Percentiles rank a stretch among this genome's conserved stretches.
phyloP scores from a whole-genome alignment of 2,888 invertebrate species.

The Xestoiulus laeticollis region DNA sequence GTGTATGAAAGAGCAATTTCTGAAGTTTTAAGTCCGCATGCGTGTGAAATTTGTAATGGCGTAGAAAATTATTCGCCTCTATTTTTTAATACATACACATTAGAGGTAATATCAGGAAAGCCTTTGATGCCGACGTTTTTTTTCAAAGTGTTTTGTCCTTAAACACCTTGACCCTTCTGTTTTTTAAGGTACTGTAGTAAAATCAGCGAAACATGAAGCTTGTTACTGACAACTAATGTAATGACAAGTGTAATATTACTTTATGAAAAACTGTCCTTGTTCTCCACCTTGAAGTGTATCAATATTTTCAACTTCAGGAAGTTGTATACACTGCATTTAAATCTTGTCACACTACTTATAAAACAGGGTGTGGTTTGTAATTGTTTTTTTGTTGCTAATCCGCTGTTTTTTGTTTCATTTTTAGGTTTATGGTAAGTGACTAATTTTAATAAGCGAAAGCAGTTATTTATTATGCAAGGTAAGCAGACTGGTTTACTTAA shows the following conservation, averaged over 20 bases:
- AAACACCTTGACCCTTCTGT: slow-evolving; percentile 30
- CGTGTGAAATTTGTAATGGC: slow-evolving; percentile 18
- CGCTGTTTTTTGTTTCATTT: background rate
- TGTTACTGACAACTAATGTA: background rate
- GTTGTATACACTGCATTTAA: background rate
- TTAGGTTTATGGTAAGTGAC: background rate
- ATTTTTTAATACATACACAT: background rate
- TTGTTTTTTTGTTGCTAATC: background rate
- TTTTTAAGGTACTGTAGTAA: background rate
- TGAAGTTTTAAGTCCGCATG: too few species aligned
- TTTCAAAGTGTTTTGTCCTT: background rate
- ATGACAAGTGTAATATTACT: background rate
- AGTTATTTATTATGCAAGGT: background rate
- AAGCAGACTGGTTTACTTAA: background rate
- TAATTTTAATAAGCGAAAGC: background rate
- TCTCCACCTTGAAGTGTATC: background rate
- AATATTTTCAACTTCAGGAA: background rate
- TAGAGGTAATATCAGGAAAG: background rate
- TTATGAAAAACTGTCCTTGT: background rate
- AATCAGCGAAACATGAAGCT: background rate
- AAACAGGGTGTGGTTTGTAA: background rate
- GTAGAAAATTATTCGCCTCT: slow-evolving; percentile 14
- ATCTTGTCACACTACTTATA: background rate
- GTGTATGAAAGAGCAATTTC: background rate
- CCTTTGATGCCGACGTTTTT: background rate